Evolutionary conservation across 2,888 invertebrate species (phyloP).

Genomic region (Stegana nigrithorax): DNA sequence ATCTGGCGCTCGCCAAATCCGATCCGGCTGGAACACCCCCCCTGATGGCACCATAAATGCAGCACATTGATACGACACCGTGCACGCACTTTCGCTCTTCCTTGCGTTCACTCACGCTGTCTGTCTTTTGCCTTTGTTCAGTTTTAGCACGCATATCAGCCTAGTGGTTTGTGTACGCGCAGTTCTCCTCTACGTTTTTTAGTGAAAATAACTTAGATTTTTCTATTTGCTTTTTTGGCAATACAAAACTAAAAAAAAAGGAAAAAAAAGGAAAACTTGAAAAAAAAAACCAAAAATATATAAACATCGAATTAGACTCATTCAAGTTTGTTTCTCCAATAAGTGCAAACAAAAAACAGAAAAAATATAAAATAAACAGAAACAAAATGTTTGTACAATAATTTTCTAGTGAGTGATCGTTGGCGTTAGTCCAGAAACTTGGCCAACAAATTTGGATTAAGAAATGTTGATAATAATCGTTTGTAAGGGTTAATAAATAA

Average conservation of each 20-base stretch:
- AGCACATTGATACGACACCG: too few relatives aligned
- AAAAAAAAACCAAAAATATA: background rate
- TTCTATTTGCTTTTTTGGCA: slow-evolving; percentile 4
- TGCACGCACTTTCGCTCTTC: too few relatives aligned
- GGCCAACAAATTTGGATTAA: slow-evolving; percentile 8
- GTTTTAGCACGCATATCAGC: background rate
- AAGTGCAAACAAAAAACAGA: slow-evolving; percentile 1
- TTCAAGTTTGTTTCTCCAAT: too few relatives aligned
- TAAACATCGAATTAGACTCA: too few relatives aligned
- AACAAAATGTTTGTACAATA: background rate
- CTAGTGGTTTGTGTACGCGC: too few relatives aligned
- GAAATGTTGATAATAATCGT: slow-evolving; percentile 19
- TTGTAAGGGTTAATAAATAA: slow-evolving; percentile 33
- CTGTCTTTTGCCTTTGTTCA: too few relatives aligned
- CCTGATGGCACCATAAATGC: slow-evolving; percentile 35
- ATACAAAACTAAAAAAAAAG: background rate
- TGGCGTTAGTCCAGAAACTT: background rate
- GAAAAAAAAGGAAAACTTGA: background rate
- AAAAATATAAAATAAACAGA: background rate
- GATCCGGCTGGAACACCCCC: slow-evolving; percentile 32
- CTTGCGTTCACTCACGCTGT: too few relatives aligned
- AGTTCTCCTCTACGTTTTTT: too few relatives aligned
- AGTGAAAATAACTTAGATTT: background rate
- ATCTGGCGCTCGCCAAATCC: slow-evolving; percentile 71
- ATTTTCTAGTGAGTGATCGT: background rate